These are phyloP conservation scores for Teleogryllus occipitalis DNA, from an alignment of 1,140 invertebrate species.

Conservation along the genomic window DNA sequence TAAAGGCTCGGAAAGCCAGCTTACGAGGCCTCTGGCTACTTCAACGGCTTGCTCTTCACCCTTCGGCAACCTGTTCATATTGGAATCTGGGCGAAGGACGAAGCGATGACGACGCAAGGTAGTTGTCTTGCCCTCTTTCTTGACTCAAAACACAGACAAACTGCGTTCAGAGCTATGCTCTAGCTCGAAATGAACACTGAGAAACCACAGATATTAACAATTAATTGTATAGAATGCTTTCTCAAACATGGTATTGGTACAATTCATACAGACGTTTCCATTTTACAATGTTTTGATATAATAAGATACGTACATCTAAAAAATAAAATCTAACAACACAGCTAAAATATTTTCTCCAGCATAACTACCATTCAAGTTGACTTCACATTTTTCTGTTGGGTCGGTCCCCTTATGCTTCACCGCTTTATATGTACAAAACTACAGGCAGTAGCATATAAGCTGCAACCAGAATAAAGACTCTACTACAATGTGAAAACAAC, in stretches of 20 bases:
- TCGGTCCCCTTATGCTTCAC: background rate
- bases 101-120: background rate
- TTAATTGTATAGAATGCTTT: background rate
- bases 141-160: background rate
- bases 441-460: background rate
- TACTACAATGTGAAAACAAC: too few species aligned
- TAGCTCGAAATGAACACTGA: background rate
- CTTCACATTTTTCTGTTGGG: background rate
- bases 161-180: background rate
- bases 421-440: background rate
- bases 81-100: background rate
- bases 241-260: background rate
- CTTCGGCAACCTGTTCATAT: too few species aligned
- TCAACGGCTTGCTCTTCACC: too few species aligned
- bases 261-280: background rate
- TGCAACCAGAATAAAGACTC: too few species aligned
- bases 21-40: too few species aligned
- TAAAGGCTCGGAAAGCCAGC: background rate
- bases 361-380: background rate
- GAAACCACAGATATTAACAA: background rate
- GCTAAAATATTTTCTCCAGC: background rate
- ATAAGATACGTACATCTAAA: slow-evolving; percentile 1
- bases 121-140: background rate
- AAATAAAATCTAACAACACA: slow-evolving; percentile 6
- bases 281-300: background rate